Percentiles rank a stretch among this genome's conserved stretches.
These are phyloP conservation scores for Cephus sareptanus DNA, from an alignment of 2,888 invertebrate genomes.

Conservation along the genomic window DNA sequence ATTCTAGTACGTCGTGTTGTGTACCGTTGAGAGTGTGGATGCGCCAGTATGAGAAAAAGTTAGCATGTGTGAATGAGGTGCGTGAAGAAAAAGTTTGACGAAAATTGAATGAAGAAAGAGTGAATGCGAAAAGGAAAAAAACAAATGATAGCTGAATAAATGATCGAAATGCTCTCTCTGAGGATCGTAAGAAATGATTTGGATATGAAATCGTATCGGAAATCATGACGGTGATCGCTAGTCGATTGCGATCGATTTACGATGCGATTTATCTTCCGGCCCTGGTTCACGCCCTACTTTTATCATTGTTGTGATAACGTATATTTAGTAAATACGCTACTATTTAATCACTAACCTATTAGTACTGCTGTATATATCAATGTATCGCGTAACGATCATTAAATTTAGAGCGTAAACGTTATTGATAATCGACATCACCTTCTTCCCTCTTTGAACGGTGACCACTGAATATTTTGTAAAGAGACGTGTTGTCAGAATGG, in stretches of 20 bases:
- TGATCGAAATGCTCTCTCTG: neutral
- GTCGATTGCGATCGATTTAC: neutral
- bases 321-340: slow-evolving; percentile 56
- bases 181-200: neutral
- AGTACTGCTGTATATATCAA: slow-evolving; percentile 61
- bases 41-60: neutral
- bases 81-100: neutral
- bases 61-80: neutral
- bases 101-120: neutral
- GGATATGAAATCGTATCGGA: neutral
- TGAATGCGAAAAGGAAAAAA: neutral
- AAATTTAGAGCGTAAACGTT: slow-evolving; percentile 9
- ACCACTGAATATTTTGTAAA: slow-evolving; percentile 15
- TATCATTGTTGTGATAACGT: slow-evolving; percentile 65
- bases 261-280: neutral
- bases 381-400: slow-evolving; percentile 56
- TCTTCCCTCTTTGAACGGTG: slow-evolving; percentile 6
- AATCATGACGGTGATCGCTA: neutral
- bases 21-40: neutral
- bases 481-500: neutral
- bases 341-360: slow-evolving; percentile 64
- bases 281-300: slow-evolving; percentile 40
- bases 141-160: neutral
- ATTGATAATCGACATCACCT: slow-evolving; percentile 14
- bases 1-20: neutral